Conservation (phyloP, 2,888 invertebrate genomes). For the Crocallis elinguaria region DNA sequence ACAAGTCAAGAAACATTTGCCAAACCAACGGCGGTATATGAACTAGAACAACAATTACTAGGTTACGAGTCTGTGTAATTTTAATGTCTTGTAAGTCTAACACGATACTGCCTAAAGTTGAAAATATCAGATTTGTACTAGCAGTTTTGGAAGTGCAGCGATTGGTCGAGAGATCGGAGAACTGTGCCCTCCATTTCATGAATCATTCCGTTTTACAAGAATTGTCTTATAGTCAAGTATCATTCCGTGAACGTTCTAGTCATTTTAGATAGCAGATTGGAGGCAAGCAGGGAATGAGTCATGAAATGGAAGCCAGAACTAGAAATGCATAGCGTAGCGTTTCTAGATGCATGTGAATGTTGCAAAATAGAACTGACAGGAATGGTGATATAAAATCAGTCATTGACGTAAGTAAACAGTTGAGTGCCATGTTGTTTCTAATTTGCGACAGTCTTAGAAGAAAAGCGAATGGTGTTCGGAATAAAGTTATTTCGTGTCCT, state of each 20-base stretch:
- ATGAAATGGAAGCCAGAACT: constrained; percentile 30
- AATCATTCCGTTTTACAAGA: constrained; percentile 24
- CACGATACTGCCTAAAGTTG: constrained; percentile 77
- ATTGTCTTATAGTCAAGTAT: constrained; percentile 30
- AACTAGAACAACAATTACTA: constrained; percentile 71
- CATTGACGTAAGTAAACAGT: background rate
- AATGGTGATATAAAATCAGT: background rate
- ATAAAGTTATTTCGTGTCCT: constrained; percentile 42
- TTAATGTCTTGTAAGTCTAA: constrained; percentile 70
- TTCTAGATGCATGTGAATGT: constrained; percentile 14
- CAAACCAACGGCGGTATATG: constrained; percentile 35
- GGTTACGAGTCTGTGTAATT: constrained; percentile 63
- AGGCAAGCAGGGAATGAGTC: constrained; percentile 25
- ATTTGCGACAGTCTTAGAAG: background rate
- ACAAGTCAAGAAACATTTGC: constrained; percentile 31
- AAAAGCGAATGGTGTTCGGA: constrained; percentile 10
- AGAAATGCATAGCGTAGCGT: constrained; percentile 13
- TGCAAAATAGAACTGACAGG: constrained; percentile 3
- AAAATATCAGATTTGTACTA: constrained; percentile 66
- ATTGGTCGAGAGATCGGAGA: background rate
- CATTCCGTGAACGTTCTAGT: constrained; percentile 36
- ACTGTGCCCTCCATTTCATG: constrained; percentile 28
- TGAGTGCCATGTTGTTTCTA: constrained; percentile 5
- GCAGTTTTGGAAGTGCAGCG: constrained; percentile 45
- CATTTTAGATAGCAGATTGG: constrained; percentile 22